phyloP scores from a whole-genome alignment of 2,113 vertebrate genomes.

The Hypomesus transpacificus region DNA sequence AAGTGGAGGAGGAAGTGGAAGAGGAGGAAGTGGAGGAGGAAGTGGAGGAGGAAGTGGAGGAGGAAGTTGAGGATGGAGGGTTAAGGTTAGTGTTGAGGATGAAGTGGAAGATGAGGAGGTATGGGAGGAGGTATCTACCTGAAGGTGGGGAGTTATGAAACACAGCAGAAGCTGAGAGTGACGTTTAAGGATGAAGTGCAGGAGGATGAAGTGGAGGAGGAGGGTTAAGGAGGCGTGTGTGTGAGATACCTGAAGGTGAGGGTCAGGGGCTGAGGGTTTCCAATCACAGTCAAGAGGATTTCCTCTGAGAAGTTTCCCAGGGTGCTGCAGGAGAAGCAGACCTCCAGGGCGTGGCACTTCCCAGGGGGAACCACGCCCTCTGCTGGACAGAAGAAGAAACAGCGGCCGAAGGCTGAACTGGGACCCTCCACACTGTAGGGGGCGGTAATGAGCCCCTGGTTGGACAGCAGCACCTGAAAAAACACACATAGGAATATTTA shows the following conservation, averaged over 20 bases:
- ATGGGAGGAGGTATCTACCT: slow-evolving; percentile 57
- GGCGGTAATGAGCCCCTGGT: slow-evolving; percentile 79
- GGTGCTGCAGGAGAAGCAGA: slow-evolving; percentile 71
- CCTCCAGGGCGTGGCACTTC: slow-evolving; percentile 64
- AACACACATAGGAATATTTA: slow-evolving; percentile 3
- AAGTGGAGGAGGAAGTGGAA: too few species aligned
- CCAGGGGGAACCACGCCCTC: slow-evolving; percentile 74
- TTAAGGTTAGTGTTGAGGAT: slow-evolving; percentile 75
- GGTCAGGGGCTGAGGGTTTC: slow-evolving; percentile 60
- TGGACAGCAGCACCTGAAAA: slow-evolving; percentile 73
- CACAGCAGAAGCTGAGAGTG: neutral
- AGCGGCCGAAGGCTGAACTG: slow-evolving; percentile 66
- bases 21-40: slow-evolving; percentile 13
- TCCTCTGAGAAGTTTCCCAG: slow-evolving; percentile 78
- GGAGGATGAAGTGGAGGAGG: neutral
- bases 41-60: neutral
- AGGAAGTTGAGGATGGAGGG: neutral
- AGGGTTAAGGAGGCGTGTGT: neutral
- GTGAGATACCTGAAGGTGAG: slow-evolving; percentile 77
- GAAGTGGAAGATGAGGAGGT: slow-evolving; percentile 39
- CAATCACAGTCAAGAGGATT: slow-evolving; percentile 72
- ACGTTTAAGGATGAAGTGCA: neutral
- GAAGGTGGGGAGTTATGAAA: neutral
- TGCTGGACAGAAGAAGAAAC: slow-evolving; percentile 76
- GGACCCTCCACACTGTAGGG: slow-evolving; percentile 69